Conservation (phyloP, 2,797 vertebrate species). For the Pseudochirops cupreus region DNA sequence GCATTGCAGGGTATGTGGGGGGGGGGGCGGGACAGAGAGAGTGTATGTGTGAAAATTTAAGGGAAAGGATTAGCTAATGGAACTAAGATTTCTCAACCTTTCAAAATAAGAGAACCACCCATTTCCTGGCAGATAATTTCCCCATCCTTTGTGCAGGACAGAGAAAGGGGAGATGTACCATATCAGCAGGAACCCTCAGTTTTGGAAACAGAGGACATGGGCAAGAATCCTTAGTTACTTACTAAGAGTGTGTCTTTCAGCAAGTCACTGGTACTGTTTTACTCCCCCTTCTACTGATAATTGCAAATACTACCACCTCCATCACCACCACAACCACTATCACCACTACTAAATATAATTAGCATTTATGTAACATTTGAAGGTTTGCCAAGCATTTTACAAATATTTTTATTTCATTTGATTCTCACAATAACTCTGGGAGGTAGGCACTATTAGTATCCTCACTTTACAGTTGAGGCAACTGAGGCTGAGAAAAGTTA, state of each 20-base stretch:
- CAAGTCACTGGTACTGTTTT: background rate
- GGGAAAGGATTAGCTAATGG: slow-evolving; percentile 7
- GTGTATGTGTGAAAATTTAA: background rate
- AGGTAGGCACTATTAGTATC: background rate
- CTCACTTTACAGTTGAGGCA: background rate
- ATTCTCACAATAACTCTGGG: background rate
- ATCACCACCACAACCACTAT: background rate
- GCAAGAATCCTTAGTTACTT: background rate
- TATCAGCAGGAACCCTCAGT: background rate
- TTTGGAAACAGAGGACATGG: background rate
- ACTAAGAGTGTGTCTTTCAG: background rate
- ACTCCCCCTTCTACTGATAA: too few relatives aligned
- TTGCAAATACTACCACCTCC: too few relatives aligned
- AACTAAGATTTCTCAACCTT: slow-evolving; percentile 16
- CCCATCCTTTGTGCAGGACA: background rate
- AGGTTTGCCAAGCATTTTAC: background rate
- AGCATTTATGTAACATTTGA: background rate
- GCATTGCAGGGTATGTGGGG: background rate
- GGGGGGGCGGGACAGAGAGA: too few relatives aligned
- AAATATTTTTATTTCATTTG: background rate
- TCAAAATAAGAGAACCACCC: background rate
- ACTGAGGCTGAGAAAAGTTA: background rate
- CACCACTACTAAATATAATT: background rate
- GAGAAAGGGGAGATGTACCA: background rate
- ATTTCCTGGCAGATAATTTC: slow-evolving; percentile 22